Conservation (phyloP, 1,140 invertebrate genomes). For the Yoshiicerus persimilis region DNA sequence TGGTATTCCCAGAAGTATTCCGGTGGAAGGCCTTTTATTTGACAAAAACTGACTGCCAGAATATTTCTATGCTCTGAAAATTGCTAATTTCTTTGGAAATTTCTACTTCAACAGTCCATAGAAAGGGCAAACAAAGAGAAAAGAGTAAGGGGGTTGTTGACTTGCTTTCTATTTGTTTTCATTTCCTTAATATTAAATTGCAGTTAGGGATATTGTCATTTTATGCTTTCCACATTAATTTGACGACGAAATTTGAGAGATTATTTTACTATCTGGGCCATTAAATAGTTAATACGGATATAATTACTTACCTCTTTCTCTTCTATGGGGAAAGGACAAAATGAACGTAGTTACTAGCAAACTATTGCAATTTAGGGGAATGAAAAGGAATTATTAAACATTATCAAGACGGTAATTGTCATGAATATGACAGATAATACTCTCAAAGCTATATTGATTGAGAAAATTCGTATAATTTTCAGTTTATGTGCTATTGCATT, state of each 20-base stretch:
- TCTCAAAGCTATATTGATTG: too few species aligned
- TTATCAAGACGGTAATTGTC: too few species aligned
- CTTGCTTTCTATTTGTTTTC: neutral
- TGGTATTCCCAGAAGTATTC: neutral
- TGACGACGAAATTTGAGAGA: neutral
- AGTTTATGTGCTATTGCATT: too few species aligned
- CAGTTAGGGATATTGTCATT: neutral
- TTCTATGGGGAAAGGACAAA: too few species aligned
- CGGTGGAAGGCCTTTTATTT: neutral
- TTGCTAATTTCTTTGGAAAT: neutral
- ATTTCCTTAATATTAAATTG: neutral
- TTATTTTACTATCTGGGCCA: neutral
- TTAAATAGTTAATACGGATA: neutral
- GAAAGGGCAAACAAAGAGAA: neutral
- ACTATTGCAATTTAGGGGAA: too few species aligned
- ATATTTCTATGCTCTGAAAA: neutral
- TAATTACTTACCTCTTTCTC: neutral
- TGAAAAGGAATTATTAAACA: too few species aligned
- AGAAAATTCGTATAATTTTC: too few species aligned
- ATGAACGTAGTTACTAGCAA: too few species aligned
- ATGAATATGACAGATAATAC: too few species aligned
- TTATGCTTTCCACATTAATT: neutral
- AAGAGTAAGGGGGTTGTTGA: too few species aligned
- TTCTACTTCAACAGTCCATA: neutral
- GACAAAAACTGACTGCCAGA: neutral